phyloP scores from a whole-genome alignment of 2,113 vertebrate genomes.

The Diadophis punctatus region DNA sequence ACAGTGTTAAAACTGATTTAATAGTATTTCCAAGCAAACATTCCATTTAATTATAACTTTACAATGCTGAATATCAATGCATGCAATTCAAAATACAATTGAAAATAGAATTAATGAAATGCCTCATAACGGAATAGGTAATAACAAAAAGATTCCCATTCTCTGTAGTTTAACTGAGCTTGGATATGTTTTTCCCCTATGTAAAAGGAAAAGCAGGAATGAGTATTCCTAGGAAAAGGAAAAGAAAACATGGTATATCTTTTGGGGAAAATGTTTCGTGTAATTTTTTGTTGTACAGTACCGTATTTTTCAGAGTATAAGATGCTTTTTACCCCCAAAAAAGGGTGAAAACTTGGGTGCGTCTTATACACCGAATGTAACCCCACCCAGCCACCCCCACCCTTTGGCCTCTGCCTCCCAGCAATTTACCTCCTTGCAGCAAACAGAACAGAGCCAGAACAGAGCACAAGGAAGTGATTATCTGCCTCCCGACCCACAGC shows the following conservation, averaged over 20 bases:
- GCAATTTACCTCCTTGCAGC: no score
- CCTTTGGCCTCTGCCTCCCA: no score
- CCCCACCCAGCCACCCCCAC: no score
- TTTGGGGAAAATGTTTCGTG: background rate
- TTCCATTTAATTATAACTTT: background rate
- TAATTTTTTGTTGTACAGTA: background rate
- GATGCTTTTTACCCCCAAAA: no score
- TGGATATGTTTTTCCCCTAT: constrained; percentile 25
- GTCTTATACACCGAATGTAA: no score
- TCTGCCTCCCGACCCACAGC: no score
- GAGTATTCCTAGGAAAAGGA: background rate
- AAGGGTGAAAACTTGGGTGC: no score
- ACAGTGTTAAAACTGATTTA: background rate
- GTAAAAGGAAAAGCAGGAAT: constrained; percentile 2
- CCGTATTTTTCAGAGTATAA: no score
- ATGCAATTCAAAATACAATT: constrained; percentile 16
- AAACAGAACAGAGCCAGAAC: no score
- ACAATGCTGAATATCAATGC: constrained; percentile 7
- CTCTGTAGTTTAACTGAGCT: background rate
- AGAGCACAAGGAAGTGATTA: no score
- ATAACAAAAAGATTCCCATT: constrained; percentile 23
- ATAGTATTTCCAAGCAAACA: background rate
- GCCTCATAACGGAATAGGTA: background rate
- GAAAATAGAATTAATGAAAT: background rate
- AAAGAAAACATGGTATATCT: constrained; percentile 2